Base-by-base conservation (phyloP, 2,888 invertebrate species). In the Cyclophora punctaria region DNA sequence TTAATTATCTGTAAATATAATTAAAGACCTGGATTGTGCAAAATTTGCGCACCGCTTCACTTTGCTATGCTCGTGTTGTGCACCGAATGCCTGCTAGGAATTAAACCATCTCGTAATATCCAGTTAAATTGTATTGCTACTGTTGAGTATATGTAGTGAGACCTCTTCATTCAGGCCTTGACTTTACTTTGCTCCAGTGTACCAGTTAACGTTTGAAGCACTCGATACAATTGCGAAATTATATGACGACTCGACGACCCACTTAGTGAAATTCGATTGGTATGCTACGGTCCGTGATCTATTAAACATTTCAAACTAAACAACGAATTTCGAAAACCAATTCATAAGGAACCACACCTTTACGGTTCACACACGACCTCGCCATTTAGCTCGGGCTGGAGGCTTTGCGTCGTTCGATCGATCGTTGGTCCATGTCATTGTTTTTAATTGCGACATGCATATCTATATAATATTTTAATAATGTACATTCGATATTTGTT, bases 161-260 rank as follows among this genome's bases (percentile, higher is more conserved):
- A 71, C 76, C 74, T 73, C 75, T 68, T 63, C 72, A 63, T 59
- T 55, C 66, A 67, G 76, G 78, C 84, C 87, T 85, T 86, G 87
- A 84, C 78, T 85, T 66, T 80, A 83, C 79, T 85, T 65, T 82
- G 74, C 78, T 76, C 77, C 60, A 67, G 75, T 79, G 79, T 80
- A 83, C 83, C 79, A 84, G 83, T 84, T 81, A 74, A 82, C 78
- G 82, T 82, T 85, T 83, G 83, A 83, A 75, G 83, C 83, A 83
- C 79, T 85, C 83, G 78, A 82, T 85, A 83, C 78, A 80, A 78
- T 86, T 87, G 83, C 83, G 84, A 88, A 86, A 88, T 86, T 80
- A 77, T 83, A 80, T 83, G 82, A 85, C 83, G 87, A 81, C 86
- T 86, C 77, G 82, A 85, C 83, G 87, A 81, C 86, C 86, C 77